Evolutionary conservation across 1,140 invertebrate genomes (phyloP).

Genomic region (Artemia franciscana): DNA sequence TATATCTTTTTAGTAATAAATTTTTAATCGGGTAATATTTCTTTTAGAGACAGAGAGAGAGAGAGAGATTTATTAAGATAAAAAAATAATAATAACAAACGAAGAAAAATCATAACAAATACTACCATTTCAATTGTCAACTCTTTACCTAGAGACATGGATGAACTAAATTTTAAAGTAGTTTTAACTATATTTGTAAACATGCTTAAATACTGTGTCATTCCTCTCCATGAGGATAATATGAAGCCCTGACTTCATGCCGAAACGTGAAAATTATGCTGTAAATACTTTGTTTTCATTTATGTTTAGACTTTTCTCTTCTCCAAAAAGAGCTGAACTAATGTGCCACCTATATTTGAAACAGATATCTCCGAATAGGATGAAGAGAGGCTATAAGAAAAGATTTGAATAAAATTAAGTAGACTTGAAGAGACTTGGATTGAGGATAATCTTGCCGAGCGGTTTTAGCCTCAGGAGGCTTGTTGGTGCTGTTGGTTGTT

Average conservation of each 20-base stretch:
- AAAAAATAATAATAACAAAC: too few species aligned
- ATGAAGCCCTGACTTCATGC: too few species aligned
- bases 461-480: not conserved
- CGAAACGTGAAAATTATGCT: too few species aligned
- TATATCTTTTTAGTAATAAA: slow-evolving; percentile 2
- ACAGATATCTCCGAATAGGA: not conserved
- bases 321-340: not conserved
- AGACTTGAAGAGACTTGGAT: not conserved
- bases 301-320: not conserved
- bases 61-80: too few species aligned
- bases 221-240: too few species aligned
- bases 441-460: not conserved
- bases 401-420: not conserved
- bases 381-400: not conserved
- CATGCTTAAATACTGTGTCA: too few species aligned
- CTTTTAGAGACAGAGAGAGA: not conserved
- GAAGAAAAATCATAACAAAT: not conserved
- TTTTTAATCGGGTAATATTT: not conserved
- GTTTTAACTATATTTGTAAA: not conserved
- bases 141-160: not conserved
- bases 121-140: not conserved
- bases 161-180: not conserved
- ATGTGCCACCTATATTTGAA: not conserved
- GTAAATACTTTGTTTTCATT: not conserved
- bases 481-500: not conserved